Conservation (phyloP, 2,888 invertebrate species). For the Macrophya alboannulata region DNA sequence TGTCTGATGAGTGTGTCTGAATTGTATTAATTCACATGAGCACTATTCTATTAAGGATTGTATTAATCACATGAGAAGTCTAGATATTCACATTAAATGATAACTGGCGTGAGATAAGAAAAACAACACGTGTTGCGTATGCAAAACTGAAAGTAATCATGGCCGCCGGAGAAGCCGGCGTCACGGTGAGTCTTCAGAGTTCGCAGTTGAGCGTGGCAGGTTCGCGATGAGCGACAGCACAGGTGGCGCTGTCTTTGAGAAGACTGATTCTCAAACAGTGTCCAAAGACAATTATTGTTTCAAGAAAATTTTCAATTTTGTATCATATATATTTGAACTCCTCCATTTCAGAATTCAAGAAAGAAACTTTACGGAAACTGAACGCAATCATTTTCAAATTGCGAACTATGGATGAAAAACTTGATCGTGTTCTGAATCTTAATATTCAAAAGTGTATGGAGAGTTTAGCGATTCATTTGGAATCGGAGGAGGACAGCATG, state of each 20-base stretch:
- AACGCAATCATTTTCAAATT: no score
- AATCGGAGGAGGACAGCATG: no score
- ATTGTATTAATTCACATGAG: constrained; percentile 1
- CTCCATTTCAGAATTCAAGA: no score
- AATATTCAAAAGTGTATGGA: no score
- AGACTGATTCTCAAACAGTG: not conserved
- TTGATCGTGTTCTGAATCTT: no score
- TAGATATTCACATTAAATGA: not conserved
- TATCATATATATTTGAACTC: no score
- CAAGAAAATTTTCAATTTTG: no score
- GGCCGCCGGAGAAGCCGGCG: constrained; percentile 20
- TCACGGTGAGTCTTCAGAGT: not conserved
- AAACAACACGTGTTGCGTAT: not conserved
- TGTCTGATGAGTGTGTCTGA: not conserved
- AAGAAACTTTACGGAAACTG: no score
- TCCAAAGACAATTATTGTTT: no score
- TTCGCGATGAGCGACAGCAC: not conserved
- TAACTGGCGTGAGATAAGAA: not conserved
- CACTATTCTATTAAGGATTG: not conserved
- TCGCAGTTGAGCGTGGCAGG: not conserved
- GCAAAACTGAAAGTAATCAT: not conserved
- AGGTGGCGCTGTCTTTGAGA: not conserved
- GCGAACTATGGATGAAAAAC: no score
- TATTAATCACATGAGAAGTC: not conserved
- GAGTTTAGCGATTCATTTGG: no score